Percentiles rank a stretch among this genome's conserved stretches.
phyloP scores from a whole-genome alignment of 35 echinoderm and acorn worm species.

The Heliocidaris tuberculata region DNA sequence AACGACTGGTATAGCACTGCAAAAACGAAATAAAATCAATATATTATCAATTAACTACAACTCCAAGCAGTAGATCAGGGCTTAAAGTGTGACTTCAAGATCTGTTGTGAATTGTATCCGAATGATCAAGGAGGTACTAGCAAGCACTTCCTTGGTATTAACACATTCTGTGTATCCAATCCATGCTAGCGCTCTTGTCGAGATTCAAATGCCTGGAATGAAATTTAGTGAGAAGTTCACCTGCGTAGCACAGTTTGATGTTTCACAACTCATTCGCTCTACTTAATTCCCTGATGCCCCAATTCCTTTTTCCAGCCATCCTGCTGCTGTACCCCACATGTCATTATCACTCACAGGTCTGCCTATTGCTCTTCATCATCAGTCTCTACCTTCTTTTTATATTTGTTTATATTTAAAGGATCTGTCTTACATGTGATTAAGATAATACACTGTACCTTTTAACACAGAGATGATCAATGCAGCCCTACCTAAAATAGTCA shows the following conservation, averaged over 20 bases:
- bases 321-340: neutral
- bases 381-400: neutral
- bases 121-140: too few species aligned
- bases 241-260: neutral
- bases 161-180: neutral
- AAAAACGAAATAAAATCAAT: too few species aligned
- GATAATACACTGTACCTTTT: neutral
- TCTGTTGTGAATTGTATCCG: neutral
- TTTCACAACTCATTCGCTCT: neutral
- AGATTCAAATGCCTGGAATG: neutral
- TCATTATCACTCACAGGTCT: neutral
- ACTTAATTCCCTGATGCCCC: neutral
- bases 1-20: too few species aligned
- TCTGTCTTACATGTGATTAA: too few species aligned
- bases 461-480: neutral
- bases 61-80: neutral
- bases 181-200: neutral
- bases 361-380: neutral
- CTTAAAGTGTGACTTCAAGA: neutral
- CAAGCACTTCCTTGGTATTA: too few species aligned
- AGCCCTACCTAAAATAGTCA: neutral
- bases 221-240: conserved; percentile 16
- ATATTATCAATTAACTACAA: neutral
- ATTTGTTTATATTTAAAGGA: neutral
- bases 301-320: neutral